A percentile compares a stretch with the other conserved stretches of the same genome.
These are phyloP conservation scores for Amphipyra berbera DNA, from an alignment of 2,888 invertebrate genomes.

Conservation along the genomic window DNA sequence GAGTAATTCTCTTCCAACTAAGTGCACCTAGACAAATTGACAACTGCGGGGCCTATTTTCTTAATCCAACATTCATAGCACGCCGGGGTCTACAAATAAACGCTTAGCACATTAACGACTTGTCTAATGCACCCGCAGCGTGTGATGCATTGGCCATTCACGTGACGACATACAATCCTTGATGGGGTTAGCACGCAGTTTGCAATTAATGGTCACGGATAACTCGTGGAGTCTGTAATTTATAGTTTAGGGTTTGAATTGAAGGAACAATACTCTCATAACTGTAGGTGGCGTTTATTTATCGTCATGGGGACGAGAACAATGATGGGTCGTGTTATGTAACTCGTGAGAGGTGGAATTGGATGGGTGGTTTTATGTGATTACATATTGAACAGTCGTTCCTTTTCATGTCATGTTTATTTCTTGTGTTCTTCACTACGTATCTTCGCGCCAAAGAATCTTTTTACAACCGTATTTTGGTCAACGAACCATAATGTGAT, in stretches of 20 bases:
- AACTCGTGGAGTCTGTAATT: constrained; percentile 40
- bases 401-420: constrained; percentile 1
- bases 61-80: constrained; percentile 17
- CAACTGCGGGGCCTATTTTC: no score
- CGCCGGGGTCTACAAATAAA: constrained; percentile 24
- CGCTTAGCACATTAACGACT: constrained; percentile 33
- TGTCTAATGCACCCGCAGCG: constrained; percentile 42
- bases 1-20: no score
- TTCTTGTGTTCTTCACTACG: not conserved
- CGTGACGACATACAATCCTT: constrained; percentile 30
- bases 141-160: constrained; percentile 49
- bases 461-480: not conserved
- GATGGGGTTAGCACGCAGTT: constrained; percentile 50
- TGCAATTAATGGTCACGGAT: constrained; percentile 40
- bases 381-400: not conserved
- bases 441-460: not conserved
- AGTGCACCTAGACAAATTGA: no score
- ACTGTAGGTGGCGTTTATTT: constrained; percentile 44
- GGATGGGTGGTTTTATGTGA: constrained; percentile 13
- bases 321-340: constrained; percentile 17
- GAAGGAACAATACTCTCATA: constrained; percentile 46
- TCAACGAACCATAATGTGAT: not conserved
- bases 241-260: constrained; percentile 41
- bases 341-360: constrained; percentile 23
- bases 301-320: constrained; percentile 20